A percentile compares a stretch with the other conserved stretches of the same genome.
These are phyloP conservation scores for Toxotes lorentzi DNA, from an alignment of 2,797 vertebrate species.

Conservation along the genomic window DNA sequence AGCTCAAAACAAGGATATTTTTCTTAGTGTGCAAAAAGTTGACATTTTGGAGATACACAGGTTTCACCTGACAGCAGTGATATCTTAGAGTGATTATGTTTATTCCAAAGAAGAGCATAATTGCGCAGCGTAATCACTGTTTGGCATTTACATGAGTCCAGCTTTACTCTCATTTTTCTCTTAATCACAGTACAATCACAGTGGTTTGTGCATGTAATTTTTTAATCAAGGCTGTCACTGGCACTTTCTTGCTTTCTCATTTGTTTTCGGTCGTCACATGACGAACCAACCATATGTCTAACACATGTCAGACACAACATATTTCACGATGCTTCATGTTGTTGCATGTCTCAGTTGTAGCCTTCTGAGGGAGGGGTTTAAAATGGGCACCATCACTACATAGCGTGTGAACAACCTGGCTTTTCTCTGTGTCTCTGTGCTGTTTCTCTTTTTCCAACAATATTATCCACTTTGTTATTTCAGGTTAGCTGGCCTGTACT, in stretches of 20 bases:
- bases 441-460: not conserved
- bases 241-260: conserved; percentile 17
- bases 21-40: not conserved
- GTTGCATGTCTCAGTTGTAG: not conserved
- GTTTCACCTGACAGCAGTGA: conserved; percentile 41
- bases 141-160: conserved; percentile 44
- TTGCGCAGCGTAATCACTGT: conserved; percentile 50
- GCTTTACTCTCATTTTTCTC: conserved; percentile 37
- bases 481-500: conserved; percentile 28
- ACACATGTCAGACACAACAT: not conserved
- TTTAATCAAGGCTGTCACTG: conserved; percentile 41
- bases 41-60: conserved; percentile 35
- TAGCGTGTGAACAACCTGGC: not conserved
- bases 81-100: conserved; percentile 60
- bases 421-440: not conserved
- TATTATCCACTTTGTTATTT: conserved; percentile 42
- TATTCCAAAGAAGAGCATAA: conserved; percentile 41
- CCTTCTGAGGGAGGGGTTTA: not conserved
- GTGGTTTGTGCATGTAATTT: conserved; percentile 41
- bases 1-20: conserved; percentile 19
- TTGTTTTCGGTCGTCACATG: not conserved
- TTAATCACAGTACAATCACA: conserved; percentile 53
- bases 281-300: not conserved
- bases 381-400: not conserved
- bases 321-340: not conserved